Conservation (phyloP, 1,140 invertebrate genomes). For the Caerostris darwini region DNA sequence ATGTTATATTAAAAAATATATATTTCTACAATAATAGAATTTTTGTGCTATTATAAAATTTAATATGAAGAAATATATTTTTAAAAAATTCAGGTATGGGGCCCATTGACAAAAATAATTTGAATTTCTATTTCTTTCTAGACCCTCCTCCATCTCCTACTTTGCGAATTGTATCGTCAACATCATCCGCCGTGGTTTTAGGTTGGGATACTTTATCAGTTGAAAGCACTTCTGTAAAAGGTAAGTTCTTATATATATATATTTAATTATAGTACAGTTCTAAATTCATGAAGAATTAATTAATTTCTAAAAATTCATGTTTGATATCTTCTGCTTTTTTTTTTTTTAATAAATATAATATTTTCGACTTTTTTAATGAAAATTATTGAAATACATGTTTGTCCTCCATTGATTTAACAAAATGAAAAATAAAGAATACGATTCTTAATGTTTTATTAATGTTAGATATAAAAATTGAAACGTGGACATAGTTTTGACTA, state of each 20-base stretch:
- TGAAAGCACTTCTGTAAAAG: slow-evolving; percentile 65
- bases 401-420: too few species aligned
- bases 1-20: neutral
- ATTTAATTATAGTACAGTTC: too few species aligned
- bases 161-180: slow-evolving; percentile 73
- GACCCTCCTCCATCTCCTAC: slow-evolving; percentile 77
- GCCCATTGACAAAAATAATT: neutral
- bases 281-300: too few species aligned
- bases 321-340: too few species aligned
- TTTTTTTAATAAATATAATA: too few species aligned
- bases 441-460: too few species aligned
- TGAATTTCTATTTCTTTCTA: neutral
- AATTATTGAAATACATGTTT: too few species aligned
- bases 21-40: neutral
- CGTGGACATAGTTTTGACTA: too few species aligned
- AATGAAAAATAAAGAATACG: too few species aligned
- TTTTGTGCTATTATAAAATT: neutral
- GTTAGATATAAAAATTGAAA: too few species aligned
- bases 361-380: too few species aligned
- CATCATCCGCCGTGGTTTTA: slow-evolving; percentile 73
- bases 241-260: neutral
- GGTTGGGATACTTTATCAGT: slow-evolving; percentile 63
- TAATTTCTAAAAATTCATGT: too few species aligned
- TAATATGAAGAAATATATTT: neutral
- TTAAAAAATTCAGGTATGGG: neutral